Percentiles rank a stretch among this genome's conserved stretches.
Evolutionary conservation across 1,140 invertebrate genomes (phyloP).

Genomic region (Drosophila subobscura): DNA sequence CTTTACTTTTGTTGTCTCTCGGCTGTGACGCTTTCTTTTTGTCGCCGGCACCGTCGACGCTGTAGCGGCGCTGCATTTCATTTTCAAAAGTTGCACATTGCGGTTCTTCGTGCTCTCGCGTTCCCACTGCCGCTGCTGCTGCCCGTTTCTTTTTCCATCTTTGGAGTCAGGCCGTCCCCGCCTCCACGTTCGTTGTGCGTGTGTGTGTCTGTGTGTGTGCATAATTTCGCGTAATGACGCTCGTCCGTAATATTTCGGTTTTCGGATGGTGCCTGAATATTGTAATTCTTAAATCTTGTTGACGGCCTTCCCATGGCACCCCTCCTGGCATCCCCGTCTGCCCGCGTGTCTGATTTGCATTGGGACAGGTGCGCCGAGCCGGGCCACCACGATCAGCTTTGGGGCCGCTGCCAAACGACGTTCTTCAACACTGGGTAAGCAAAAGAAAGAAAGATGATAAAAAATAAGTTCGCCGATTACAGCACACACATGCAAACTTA

Average conservation of each 20-base stretch:
- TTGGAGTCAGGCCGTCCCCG: slow-evolving; percentile 9
- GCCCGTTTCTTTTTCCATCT: slow-evolving; percentile 15
- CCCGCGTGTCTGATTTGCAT: slow-evolving; percentile 19
- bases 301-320: no score
- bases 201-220: slow-evolving; percentile 3
- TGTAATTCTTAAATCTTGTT: no score
- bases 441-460: slow-evolving; percentile 46
- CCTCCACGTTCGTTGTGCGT: slow-evolving; percentile 1
- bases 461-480: slow-evolving; percentile 60
- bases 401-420: background rate
- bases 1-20: slow-evolving; percentile 9
- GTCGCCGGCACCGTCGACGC: slow-evolving; percentile 44
- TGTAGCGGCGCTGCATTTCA: slow-evolving; percentile 60
- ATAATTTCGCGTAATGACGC: background rate
- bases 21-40: slow-evolving; percentile 59
- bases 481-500: slow-evolving; percentile 41
- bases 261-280: no score
- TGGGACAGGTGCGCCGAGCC: slow-evolving; percentile 39
- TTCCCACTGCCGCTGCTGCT: slow-evolving; percentile 35
- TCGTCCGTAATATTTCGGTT: no score
- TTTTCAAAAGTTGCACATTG: slow-evolving; percentile 74
- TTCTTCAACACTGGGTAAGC: slow-evolving; percentile 69
- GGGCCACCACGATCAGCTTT: slow-evolving; percentile 31
- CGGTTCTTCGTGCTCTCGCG: slow-evolving; percentile 43
- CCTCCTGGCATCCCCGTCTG: no score